A percentile compares a stretch with the other conserved stretches of the same genome.
Evolutionary conservation across 2,113 vertebrate genomes (phyloP).

Genomic region (Sigmodon hispidus): DNA sequence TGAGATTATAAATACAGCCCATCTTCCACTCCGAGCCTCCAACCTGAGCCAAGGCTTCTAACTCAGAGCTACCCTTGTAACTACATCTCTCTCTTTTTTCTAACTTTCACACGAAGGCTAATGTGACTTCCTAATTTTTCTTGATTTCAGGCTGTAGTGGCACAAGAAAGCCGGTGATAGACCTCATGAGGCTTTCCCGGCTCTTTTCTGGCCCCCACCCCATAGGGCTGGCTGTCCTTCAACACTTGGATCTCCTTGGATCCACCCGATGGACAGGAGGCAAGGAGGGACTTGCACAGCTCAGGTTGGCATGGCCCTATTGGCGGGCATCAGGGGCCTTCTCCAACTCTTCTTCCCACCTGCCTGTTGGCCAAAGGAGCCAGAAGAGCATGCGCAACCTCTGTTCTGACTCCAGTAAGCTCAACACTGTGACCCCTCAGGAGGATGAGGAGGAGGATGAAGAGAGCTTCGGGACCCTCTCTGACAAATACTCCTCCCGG

Average conservation of each 20-base stretch:
- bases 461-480: constrained; percentile 85
- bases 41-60: background rate
- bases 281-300: background rate
- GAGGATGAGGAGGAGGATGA: constrained; percentile 49
- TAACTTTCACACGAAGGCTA: background rate
- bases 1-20: background rate
- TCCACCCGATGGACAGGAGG: background rate
- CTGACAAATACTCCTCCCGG: constrained; percentile 84
- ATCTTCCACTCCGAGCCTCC: background rate
- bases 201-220: constrained; percentile 9
- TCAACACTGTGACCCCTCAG: background rate
- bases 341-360: background rate
- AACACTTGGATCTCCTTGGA: background rate
- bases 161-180: constrained; percentile 7
- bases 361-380: background rate
- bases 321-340: rapidly evolving
- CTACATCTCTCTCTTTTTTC: background rate
- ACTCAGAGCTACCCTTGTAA: background rate
- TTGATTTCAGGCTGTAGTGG: background rate
- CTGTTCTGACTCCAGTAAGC: background rate
- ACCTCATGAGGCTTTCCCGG: background rate
- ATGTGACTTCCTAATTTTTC: constrained; percentile 28
- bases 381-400: background rate
- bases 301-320: rapidly evolving
- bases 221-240: background rate